Evolutionary conservation across 1,140 invertebrate genomes (phyloP).

Genomic region (Homarus americanus): DNA sequence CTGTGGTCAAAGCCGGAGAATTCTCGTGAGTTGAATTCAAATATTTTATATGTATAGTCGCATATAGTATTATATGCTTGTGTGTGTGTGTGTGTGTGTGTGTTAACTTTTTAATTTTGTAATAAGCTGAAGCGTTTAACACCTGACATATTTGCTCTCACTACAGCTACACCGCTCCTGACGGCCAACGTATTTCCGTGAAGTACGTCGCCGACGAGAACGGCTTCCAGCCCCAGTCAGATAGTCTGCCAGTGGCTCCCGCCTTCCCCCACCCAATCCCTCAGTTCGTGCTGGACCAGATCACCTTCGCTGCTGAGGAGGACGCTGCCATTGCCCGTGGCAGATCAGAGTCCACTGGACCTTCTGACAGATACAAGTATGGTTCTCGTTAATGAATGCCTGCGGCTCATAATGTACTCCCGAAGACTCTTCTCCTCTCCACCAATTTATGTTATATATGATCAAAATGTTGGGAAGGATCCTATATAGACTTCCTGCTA

Average conservation of each 20-base stretch:
- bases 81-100: not conserved
- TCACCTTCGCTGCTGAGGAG: slow-evolving; percentile 43
- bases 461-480: no score
- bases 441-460: no score
- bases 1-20: not conserved
- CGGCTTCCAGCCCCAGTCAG: slow-evolving; percentile 38
- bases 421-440: no score
- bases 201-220: slow-evolving; percentile 41
- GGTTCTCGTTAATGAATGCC: no score
- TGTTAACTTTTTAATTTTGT: no score
- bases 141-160: not conserved
- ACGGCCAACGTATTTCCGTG: not conserved
- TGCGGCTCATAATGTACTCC: no score
- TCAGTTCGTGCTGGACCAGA: slow-evolving; percentile 68
- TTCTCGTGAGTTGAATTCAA: no score
- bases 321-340: not conserved
- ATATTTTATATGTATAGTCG: not conserved
- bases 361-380: no score
- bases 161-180: slow-evolving; percentile 5
- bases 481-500: no score
- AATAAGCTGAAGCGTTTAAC: no score
- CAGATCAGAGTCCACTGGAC: no score
- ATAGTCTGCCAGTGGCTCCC: slow-evolving; percentile 40
- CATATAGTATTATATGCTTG: no score
- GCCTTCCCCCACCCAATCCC: slow-evolving; percentile 60